Base-by-base conservation (phyloP, 2,797 vertebrate genomes). In the Poeciliopsis turneri region DNA sequence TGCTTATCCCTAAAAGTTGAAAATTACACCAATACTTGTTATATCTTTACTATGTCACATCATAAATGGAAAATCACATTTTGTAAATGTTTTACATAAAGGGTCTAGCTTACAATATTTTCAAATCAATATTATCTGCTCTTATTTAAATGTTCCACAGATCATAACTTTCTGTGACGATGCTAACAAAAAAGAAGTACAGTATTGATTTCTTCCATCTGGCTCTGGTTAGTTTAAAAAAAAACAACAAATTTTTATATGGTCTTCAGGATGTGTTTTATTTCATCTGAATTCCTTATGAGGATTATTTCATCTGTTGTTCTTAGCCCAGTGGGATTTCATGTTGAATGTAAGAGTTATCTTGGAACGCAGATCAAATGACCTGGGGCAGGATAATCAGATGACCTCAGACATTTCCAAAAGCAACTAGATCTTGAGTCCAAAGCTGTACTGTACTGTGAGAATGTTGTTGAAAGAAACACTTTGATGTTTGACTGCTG, bases 231-330 rank as follows among this genome's bases (percentile, higher is more conserved):
- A n/a, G 53, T 12, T n/a, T 11, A 13, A 57, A 28, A 53, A 55
- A 11, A n/a, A 39, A 36, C 0, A 36, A 39, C 0, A 5, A 4
- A 1, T 16, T 87, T 83, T 57, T 74, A 25, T 39, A 61, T 23
- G 15, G 75, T 83, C 71, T 85, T 49, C 66, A 70, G 55, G 28
- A 77, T 80, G 77, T 84, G 78, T 83, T 90, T 85, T 74, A 86
- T 88, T 90, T 86, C 66, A 80, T 82, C 78, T 70, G 89, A 82
- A 87, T 4, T 59, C 53, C 64, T 47, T 61, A 12, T 76, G 83
- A 80, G 72, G 86, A 85, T 89, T 85, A 85, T 87, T 91, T 90
- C 39, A 86, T 80, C 85, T 90, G 85, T 89, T 92, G 71, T 85
- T 87, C 46, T 87, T 82, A 68, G 47, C 80, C 71, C 78, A 85